Percentiles rank a stretch among this genome's conserved stretches.
Evolutionary conservation across 2,888 invertebrate genomes (phyloP).

Genomic region (Aricia artaxerxes): DNA sequence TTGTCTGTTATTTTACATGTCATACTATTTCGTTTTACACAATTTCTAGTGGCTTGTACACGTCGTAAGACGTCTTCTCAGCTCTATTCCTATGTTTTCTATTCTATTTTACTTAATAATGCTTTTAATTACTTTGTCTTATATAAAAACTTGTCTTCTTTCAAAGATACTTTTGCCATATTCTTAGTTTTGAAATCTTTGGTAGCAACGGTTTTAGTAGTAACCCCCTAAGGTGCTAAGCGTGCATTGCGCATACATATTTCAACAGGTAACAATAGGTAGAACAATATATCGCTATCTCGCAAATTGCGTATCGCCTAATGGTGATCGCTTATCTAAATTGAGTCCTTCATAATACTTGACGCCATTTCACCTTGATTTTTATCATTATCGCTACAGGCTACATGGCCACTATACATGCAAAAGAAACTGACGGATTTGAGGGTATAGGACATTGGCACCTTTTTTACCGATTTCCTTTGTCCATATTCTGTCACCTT

Average conservation of each 20-base stretch:
- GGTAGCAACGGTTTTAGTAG: not conserved
- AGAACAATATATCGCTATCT: conserved; percentile 22
- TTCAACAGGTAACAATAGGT: conserved; percentile 16
- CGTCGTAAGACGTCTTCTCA: not conserved
- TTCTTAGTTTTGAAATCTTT: not conserved
- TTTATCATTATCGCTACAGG: not conserved
- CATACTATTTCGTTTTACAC: too few species aligned
- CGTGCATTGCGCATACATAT: not conserved
- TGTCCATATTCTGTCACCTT: too few species aligned
- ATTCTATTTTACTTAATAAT: too few species aligned
- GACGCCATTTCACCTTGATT: conserved; percentile 37
- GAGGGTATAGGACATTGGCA: not conserved
- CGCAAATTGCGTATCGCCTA: conserved; percentile 50
- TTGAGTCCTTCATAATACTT: conserved; percentile 60
- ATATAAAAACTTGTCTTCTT: too few species aligned
- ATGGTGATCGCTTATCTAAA: conserved; percentile 64
- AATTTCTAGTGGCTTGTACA: too few species aligned
- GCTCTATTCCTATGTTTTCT: not conserved
- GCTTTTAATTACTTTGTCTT: too few species aligned
- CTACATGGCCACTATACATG: not conserved
- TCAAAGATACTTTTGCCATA: too few species aligned
- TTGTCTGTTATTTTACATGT: too few species aligned
- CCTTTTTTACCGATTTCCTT: too few species aligned
- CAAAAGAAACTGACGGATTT: not conserved
- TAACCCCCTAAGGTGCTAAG: not conserved